Evolutionary conservation across 2,888 invertebrate genomes (phyloP).

Genomic region (Oxycera nigricornis): DNA sequence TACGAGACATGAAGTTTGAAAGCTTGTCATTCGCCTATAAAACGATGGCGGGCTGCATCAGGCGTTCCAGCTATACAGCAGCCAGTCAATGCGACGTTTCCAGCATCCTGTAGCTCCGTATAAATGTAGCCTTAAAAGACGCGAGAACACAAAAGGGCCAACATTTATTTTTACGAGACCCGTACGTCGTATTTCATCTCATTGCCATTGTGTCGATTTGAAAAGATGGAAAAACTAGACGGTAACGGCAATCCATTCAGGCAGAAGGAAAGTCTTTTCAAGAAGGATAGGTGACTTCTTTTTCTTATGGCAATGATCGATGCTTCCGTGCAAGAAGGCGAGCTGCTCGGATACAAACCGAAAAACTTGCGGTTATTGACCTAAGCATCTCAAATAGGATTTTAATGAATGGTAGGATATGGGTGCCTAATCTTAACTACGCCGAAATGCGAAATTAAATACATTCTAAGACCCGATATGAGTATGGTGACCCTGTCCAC

Average conservation of each 20-base stretch:
- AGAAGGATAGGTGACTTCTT: neutral
- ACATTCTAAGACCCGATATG: neutral
- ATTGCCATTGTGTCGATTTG: constrained; percentile 39
- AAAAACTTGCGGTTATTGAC: no score
- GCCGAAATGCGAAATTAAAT: no score
- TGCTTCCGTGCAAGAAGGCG: neutral
- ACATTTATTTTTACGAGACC: constrained; percentile 40
- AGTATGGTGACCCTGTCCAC: neutral
- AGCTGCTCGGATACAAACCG: no score
- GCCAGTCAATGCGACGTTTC: constrained; percentile 7
- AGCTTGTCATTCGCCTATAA: constrained; percentile 38
- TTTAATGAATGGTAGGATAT: no score
- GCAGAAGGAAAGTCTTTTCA: constrained; percentile 7
- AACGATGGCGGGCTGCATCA: constrained; percentile 20
- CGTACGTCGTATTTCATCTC: constrained; percentile 42
- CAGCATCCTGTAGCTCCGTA: constrained; percentile 12
- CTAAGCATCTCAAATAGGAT: no score
- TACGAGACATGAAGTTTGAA: constrained; percentile 40
- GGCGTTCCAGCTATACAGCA: constrained; percentile 25
- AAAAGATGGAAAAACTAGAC: constrained; percentile 29
- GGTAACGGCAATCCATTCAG: constrained; percentile 25
- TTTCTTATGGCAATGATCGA: neutral
- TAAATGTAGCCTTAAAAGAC: constrained; percentile 30
- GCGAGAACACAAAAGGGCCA: constrained; percentile 37
- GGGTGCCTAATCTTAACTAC: no score